These are phyloP conservation scores for Notarius quadriscutis DNA, from an alignment of 2,113 vertebrate species.

Conservation along the genomic window DNA sequence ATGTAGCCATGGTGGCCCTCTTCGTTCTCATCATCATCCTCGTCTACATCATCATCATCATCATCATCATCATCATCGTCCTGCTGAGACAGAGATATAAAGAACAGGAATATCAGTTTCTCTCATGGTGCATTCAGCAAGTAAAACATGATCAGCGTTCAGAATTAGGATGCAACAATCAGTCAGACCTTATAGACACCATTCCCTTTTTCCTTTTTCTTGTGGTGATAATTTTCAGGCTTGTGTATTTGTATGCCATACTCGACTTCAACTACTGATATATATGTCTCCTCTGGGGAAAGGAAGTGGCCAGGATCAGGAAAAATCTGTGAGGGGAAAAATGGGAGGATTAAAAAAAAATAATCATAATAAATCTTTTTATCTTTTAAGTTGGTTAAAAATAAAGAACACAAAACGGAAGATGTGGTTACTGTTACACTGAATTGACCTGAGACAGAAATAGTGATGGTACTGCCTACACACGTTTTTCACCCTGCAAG, in stretches of 20 bases:
- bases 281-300: not conserved
- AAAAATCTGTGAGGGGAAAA: not conserved
- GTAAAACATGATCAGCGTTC: not conserved
- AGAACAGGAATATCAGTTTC: not conserved
- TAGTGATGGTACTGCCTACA: not conserved
- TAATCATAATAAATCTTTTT: not conserved
- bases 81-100: not conserved
- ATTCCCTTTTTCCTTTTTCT: not conserved
- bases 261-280: not conserved
- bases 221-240: not conserved
- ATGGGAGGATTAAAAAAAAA: not conserved
- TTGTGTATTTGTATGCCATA: not conserved
- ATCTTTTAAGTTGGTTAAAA: not conserved
- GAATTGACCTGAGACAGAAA: not conserved
- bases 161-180: not conserved
- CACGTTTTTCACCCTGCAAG: not conserved
- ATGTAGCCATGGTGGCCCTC: conserved; percentile 17
- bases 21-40: not conserved
- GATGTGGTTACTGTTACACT: not conserved
- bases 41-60: not conserved
- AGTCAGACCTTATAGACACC: not conserved
- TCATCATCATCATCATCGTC: not conserved
- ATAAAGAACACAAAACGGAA: not conserved
- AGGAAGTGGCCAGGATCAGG: not conserved
- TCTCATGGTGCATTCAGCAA: not conserved